phyloP scores from a whole-genome alignment of 2,888 invertebrate species.

The Nezara viridula region DNA sequence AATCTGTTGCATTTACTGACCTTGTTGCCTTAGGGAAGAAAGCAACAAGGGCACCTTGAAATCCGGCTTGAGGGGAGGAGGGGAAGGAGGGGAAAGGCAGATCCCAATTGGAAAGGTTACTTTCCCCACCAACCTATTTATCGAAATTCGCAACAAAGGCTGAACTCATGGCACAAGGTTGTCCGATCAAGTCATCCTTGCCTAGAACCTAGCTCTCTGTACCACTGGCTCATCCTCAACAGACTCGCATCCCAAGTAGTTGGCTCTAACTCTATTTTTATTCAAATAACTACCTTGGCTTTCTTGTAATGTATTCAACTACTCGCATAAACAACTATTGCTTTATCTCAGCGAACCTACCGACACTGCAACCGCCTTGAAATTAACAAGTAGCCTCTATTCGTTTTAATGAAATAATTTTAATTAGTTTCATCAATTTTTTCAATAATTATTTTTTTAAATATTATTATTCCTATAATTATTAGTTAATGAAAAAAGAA shows the following conservation, averaged over 20 bases:
- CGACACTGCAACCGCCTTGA: background rate
- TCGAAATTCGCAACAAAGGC: background rate
- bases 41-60: background rate
- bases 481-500: no score
- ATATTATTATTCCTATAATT: background rate
- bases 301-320: background rate
- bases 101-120: conserved; percentile 16
- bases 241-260: background rate
- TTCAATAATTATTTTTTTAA: background rate
- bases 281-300: background rate
- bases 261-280: background rate
- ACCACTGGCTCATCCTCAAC: no score
- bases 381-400: background rate
- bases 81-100: background rate
- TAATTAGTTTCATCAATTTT: background rate
- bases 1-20: background rate
- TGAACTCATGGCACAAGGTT: background rate
- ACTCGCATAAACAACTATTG: background rate
- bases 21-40: background rate
- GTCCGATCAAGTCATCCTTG: background rate
- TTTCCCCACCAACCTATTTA: conserved; percentile 7
- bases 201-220: background rate
- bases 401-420: background rate
- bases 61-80: background rate
- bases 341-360: background rate